Evolutionary conservation across 2,113 vertebrate genomes (phyloP), one percentile per base, ranked within the genome.

Genomic region (Dipodomys stephensi): DNA sequence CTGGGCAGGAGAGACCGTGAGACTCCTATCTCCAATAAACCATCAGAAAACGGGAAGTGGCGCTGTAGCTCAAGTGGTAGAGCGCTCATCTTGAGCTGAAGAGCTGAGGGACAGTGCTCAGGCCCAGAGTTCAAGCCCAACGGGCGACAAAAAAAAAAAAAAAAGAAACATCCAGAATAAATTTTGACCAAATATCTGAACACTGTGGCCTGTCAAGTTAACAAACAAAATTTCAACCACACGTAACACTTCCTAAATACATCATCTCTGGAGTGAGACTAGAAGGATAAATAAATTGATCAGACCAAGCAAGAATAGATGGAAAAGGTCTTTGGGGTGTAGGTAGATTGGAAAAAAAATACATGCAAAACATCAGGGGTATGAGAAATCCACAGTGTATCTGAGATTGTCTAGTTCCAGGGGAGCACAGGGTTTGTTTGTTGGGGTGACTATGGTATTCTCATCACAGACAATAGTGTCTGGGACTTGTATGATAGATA

Each of bases 121-220:
- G 39, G 39, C 39, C 39, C 39, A 39, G 39, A 39, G 39, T 39
- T 39, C 39, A 39, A 39, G 39, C 39, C 39, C 39, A 39, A 39
- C 39, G 39, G 39, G 4, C 39, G 5, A 39, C 39, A 39, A 39
- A 39, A 39, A 39, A 39, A 39, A 39, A 39, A 39, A 39, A 39
- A 6, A 39, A 39, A 72, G 68, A 80, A 95, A 79, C 22, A 96
- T 53, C 18, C 39, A 88, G 71, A 94, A 95, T 74, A 73, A 39
- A 64, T 64, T 71, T 87, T 89, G 28, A 80, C 11, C 73, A 77
- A 84, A 84, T 82, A 72, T 25, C 46, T 44, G 9, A 46, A 90
- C n/a, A 49, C 8, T 8, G 16, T 82, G 28, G 2, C 27, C 83
- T 28, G 49, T 7, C 30, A 85, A n/a, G 16, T 10, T 64, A 39